Percentiles rank a stretch among this genome's conserved stretches.
phyloP scores from a whole-genome alignment of 2,888 invertebrate species.

The Eristalis arbustorum region DNA sequence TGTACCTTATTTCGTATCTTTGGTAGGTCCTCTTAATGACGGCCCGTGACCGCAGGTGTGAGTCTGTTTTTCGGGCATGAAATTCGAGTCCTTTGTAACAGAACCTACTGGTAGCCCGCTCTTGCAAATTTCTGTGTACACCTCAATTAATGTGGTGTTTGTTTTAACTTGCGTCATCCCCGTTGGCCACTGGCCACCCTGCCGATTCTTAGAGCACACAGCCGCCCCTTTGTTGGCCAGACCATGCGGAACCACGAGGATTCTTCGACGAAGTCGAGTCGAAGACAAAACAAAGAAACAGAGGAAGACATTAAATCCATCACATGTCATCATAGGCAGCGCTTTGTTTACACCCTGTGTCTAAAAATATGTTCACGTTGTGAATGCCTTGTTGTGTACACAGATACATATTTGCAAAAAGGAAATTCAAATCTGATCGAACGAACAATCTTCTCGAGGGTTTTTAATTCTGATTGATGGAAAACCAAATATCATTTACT shows the following conservation, averaged over 20 bases:
- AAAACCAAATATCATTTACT: slow-evolving; percentile 38
- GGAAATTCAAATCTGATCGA: not conserved
- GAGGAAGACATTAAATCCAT: slow-evolving; percentile 42
- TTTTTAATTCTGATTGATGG: slow-evolving; percentile 46
- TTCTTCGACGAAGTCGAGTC: not conserved
- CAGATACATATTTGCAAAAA: slow-evolving; percentile 11
- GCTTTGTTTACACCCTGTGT: slow-evolving; percentile 45
- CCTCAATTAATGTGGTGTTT: slow-evolving; percentile 30
- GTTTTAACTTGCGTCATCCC: not conserved
- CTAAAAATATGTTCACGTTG: slow-evolving; percentile 32
- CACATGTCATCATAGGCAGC: slow-evolving; percentile 46
- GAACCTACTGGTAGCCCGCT: not conserved
- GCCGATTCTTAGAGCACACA: not conserved
- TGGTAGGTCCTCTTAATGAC: not conserved
- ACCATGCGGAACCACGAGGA: slow-evolving; percentile 17
- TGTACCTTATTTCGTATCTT: not conserved
- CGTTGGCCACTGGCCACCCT: not conserved
- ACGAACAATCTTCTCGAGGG: slow-evolving; percentile 8
- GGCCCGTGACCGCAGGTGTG: not conserved
- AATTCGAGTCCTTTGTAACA: not conserved
- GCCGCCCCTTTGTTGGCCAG: not conserved
- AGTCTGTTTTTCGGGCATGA: not conserved
- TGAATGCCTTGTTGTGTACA: not conserved
- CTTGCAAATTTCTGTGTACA: slow-evolving; percentile 12
- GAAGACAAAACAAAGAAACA: not conserved